Evolutionary conservation across 2,113 vertebrate genomes (phyloP), one percentile per base, ranked within the genome.

Genomic region (Talpa occidentalis): DNA sequence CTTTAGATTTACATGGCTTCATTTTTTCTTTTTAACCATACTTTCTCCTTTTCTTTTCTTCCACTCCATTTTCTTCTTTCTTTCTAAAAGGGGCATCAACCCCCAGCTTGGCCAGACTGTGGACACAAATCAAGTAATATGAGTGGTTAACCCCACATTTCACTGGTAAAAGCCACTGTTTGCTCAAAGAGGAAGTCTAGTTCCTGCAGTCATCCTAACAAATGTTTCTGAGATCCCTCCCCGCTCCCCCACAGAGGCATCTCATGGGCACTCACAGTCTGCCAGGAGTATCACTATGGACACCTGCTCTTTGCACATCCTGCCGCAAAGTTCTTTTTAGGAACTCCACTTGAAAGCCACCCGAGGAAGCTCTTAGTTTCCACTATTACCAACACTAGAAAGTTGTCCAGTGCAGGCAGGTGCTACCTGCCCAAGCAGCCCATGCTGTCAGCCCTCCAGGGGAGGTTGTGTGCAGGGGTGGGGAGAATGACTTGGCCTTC

Each of bases 21-120:
- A 9, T 74, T 88, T 80, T 59, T 37, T 28, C 81, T 47, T 6
- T 83, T 82, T 74, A 79, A 47, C 85, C 49, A 73, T 54, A 93
- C 35, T 79, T 52, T 42, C 49, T 42, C 26, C 40, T 8, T 54
- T 88, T 84, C 44, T 59, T 94, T 17, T 17, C n/a, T 7, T 69
- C 19, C 67, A 49, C 12, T 49, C 47, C 47, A 49, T 22, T 21
- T 47, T 87, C 19, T n/a, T n/a, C 82, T 86, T 88, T 92, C 54
- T 49, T 49, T 83, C 28, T 14, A 12, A 3, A 44, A 26, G 3
- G 32, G 76, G 83, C 88, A 14, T 42, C 90, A 54, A 6, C 8
- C 32, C 11, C 3, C 28, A 35, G 72, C 28, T 52, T 28, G n/a
- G 67, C 72, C 79, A 77, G 26, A 56, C 80, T 74, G 4, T 47